Conservation (phyloP, 2,113 vertebrate genomes). For the Petrocephalus microphthalmus region DNA sequence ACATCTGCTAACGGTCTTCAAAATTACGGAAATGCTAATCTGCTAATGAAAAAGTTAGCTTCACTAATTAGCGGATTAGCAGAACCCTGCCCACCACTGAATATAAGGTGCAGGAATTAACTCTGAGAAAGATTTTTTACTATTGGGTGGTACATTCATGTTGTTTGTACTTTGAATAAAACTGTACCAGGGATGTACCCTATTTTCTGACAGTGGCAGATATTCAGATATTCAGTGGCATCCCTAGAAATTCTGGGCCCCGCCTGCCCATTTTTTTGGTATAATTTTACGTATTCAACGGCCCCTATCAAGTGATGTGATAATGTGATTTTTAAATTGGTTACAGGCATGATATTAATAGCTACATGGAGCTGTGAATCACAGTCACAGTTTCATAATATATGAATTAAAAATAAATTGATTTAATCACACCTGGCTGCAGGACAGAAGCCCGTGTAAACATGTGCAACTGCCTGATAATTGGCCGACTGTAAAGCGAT, state of each 20-base stretch:
- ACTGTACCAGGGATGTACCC: too few relatives aligned
- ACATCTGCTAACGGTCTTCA: too few relatives aligned
- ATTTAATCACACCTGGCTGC: neutral
- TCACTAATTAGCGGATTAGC: too few relatives aligned
- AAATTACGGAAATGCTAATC: too few relatives aligned
- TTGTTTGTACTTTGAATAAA: too few relatives aligned
- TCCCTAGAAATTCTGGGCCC: neutral
- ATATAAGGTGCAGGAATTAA: too few relatives aligned
- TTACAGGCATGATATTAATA: neutral
- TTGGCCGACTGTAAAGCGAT: neutral
- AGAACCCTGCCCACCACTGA: too few relatives aligned
- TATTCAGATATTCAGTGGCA: too few relatives aligned
- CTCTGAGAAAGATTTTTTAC: too few relatives aligned
- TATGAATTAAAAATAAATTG: neutral
- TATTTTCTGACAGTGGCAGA: too few relatives aligned
- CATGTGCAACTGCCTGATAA: neutral
- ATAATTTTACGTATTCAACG: neutral
- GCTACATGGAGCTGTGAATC: neutral
- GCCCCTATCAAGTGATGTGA: neutral
- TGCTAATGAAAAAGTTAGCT: too few relatives aligned
- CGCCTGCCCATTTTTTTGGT: neutral
- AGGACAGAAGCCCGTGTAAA: neutral
- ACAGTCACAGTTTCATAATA: slow-evolving; percentile 5
- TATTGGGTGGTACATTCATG: too few relatives aligned
- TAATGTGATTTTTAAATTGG: neutral